Base-by-base conservation (phyloP, 37 sponge, comb jelly and placozoan genomes). In the Halisarca cf. caerulea region DNA sequence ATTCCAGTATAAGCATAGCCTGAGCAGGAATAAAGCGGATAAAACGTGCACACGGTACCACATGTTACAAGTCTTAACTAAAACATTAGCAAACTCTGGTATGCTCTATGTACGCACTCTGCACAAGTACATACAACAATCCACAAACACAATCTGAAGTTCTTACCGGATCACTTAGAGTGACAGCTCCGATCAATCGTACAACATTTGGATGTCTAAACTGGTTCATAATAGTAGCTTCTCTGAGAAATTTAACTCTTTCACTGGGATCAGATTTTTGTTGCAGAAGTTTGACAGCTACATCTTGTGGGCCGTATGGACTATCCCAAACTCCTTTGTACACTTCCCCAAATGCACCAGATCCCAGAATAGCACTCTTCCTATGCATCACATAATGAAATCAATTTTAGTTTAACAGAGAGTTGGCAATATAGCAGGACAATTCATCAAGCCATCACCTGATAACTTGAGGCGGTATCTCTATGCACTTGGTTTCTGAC, bases 181-280 rank as follows among this genome's bases (percentile, higher is more conserved):
- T 83, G 44, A 83, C 72, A 32, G 71, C 58, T 30, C 84, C 84
- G 18, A 83, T 21, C 36, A 83, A 36, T 25, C 66, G 66, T 6
- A 83, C 72, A 64, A 83, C 70, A 70, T 83, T 70, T 25, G 84
- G 73, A 69, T 83, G 84, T 17, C 45, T 57, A 42, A 83, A 83
- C 8, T 83, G 84, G 17, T 36, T 73, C 84, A 83, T 83, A 43
- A 83, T 83, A 24, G 84, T 73, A 66, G 84, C 84, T 42, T 83
- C 84, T 71, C 39, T 40, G 72, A 83, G 69, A 23, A 83, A 83
- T 42, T 45, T 55, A 7, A 73, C 41, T 21, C 70, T 69, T 4
- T 44, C 59, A 2, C 23, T 51, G 11, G 66, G 57, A 38, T 40
- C 53, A 36, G 84, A 83, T 28, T 44, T 38, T 21, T 40, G 0